Evolutionary conservation across 2,797 vertebrate genomes (phyloP), one percentile per base, ranked within the genome.

Genomic region (Sarcophilus harrisii): DNA sequence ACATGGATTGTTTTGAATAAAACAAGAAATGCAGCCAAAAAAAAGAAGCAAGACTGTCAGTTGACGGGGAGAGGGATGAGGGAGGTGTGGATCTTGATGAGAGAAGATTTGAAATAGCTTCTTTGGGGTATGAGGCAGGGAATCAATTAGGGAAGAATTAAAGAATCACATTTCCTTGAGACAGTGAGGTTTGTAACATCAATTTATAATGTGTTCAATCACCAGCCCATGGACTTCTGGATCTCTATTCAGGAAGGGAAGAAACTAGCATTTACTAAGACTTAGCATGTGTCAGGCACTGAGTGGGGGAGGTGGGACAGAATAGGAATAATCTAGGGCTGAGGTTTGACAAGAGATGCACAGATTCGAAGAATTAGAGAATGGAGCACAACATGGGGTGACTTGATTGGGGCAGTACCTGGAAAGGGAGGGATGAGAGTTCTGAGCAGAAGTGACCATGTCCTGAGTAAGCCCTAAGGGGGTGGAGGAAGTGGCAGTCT

Each of bases 1-100:
- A 97, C 96, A 97, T 97, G 97, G 96, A 97, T 96, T 98, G 93
- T 98, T 98, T 97, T 90, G 45, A 98, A 98, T 98, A 98, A 97
- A 98, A 98, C 95, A 97, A 97, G 96, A 98, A 98, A 98, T 98
- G 96, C 97, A 97, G 98, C 97, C 54, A 55, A 55, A 55, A 55
- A 55, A 55, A 55, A 55, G 54, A 55, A 55, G 54, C 54, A 55
- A 55, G 54, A 5, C 54, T 55, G 9, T 55, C 18, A 81, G 66
- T n/a, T 81, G n/a, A 81, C n/a, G n/a, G 66, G 66, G 18, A 81
- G 32, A n/a, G 62, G 62, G 62, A 66, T 18, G 62, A 66, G 62
- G 62, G 62, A 66, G 62, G 62, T n/a, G 16, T n/a, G 62, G 66
- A 87, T 49, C 24, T 87, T 87, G 66, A 81, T 45, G 21, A 49